Evolutionary conservation across 2,888 invertebrate species (phyloP), one percentile per base, ranked within the genome.

Genomic region (Hirtodrosophila duncani): DNA sequence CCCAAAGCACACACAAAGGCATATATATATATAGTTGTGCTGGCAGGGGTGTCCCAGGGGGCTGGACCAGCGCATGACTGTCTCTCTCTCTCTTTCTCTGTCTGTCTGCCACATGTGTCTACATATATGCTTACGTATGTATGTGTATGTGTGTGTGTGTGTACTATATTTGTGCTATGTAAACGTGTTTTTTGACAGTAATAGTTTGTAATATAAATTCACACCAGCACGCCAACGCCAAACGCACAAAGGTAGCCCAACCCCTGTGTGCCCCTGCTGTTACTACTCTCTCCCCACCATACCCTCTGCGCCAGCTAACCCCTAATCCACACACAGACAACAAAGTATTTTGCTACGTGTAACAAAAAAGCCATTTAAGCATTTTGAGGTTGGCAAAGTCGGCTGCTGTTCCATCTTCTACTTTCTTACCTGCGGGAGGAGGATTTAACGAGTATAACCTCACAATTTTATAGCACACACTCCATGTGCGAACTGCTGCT

Each of bases 101-200:
- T 34, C 68, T 67, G 72, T 67, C 67, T 67, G 60, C 29, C 42
- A 21, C 31, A 31, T 14, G 13, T 30, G 13, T 52, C 52, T 51
- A 23, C 36, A 36, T 24, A 48, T 38, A 37, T 16, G n/a, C n/a
- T n/a, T n/a, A 24, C 13, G 31, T 14, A 21, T 21, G 10, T 41
- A 21, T 38, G 38, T 21, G 17, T 38, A 42, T 44, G 37, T 46
- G 27, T 44, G 37, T 44, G 24, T 34, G 58, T 57, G 56, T 38
- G 24, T 52, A 49, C 58, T 69, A 69, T 71, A 69, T 77, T 64
- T 72, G 69, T 78, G 72, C 81, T 72, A 72, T 72, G 81, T 81
- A 81, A 75, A 75, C 75, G 82, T 80, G 82, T 81, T 77, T 81
- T 77, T 80, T 82, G 75, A 77, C 75, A 77, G 82, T 82, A 81